Percentiles rank a stretch among this genome's conserved stretches.
phyloP scores from a whole-genome alignment of 92 coral and sea anemone species.

The Porites lobata region DNA sequence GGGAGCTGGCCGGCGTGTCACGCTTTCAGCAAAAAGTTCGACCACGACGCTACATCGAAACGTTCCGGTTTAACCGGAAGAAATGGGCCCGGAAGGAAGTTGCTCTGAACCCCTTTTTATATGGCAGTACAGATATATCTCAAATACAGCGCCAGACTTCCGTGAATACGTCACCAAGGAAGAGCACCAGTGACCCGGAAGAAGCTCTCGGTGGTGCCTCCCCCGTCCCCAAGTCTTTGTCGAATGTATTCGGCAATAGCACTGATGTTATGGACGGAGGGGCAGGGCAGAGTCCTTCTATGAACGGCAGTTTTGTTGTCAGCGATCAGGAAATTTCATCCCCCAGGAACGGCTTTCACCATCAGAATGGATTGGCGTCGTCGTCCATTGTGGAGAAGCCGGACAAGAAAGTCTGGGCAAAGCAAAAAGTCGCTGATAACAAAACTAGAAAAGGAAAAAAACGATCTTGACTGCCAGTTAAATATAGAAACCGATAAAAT shows the following conservation, averaged over 20 bases:
- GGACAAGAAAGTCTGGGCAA: conserved; percentile 47
- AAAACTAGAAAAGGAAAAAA: conserved; percentile 37
- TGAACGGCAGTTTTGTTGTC: background rate
- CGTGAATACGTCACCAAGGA: background rate
- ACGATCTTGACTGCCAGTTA: conserved; percentile 4
- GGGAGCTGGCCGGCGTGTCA: conserved; percentile 65
- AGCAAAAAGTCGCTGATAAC: conserved; percentile 31
- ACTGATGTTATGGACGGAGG: conserved; percentile 14
- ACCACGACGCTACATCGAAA: conserved; percentile 64
- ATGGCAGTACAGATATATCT: conserved; percentile 36
- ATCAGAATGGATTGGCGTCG: background rate
- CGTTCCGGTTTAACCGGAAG: conserved; percentile 59
- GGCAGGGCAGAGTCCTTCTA: background rate
- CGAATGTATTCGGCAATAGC: conserved; percentile 15
- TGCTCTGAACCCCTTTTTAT: conserved; percentile 66
- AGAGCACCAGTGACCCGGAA: background rate
- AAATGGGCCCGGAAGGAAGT: conserved; percentile 79
- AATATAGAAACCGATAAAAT: no score
- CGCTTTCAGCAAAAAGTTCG: conserved; percentile 65
- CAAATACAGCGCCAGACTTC: conserved; percentile 7
- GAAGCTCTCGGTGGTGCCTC: conserved; percentile 1
- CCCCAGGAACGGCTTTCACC: background rate
- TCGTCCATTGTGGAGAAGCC: conserved; percentile 11
- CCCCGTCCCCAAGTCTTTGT: conserved; percentile 13
- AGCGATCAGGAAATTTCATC: background rate